Base-by-base conservation (phyloP, 2,888 invertebrate species). In the Chymomyza fuscimana region DNA sequence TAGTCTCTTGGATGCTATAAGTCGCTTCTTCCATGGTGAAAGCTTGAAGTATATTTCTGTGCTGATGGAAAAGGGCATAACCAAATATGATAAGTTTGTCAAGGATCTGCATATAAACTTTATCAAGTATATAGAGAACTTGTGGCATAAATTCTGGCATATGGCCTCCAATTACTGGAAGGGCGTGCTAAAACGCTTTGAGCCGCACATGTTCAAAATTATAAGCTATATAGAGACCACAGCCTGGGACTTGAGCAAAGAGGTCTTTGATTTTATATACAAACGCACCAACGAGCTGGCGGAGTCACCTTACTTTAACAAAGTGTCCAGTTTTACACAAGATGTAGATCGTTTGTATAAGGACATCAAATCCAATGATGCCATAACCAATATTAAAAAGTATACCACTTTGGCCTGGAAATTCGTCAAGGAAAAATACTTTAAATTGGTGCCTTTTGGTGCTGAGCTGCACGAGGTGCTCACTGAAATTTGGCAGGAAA, bases 281-380 rank as follows among this genome's bases (percentile, higher is more conserved):
- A 94, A 95, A 70, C 94, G 96, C 4, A 95, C 95, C 62, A 95
- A 95, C 73, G 96, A 97, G 88, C 91, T 97, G 73, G 95, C 96
- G 1, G 95, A 95, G 64, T 96, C 96, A 0, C 95, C 96, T 0
- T 97, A 96, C 83, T 97, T 96, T 88, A 95, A 95, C 79, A 95
- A 95, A 81, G 95, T 97, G 12, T 94, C 96, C 1, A 95, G 96
- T 70, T 95, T 97, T 80, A 95, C 96, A 0, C 95, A 96, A 80
- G 96, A 97, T 88, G 92, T 97, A 76, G 97, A 97, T 87, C 94
- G 93, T 68, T 93, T 97, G 63, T 97, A 96, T 90, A 94, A 94
- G 68, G 97, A 97, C 82, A 93, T 97, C 7, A 94, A 94, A 63
- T 94, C 94, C 69, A 95, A 97, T 88, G 96, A 96, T 82, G 93